A percentile compares a stretch with the other conserved stretches of the same genome.
Conservation (phyloP, 2,113 vertebrate species). For the Pionites leucogaster region DNA sequence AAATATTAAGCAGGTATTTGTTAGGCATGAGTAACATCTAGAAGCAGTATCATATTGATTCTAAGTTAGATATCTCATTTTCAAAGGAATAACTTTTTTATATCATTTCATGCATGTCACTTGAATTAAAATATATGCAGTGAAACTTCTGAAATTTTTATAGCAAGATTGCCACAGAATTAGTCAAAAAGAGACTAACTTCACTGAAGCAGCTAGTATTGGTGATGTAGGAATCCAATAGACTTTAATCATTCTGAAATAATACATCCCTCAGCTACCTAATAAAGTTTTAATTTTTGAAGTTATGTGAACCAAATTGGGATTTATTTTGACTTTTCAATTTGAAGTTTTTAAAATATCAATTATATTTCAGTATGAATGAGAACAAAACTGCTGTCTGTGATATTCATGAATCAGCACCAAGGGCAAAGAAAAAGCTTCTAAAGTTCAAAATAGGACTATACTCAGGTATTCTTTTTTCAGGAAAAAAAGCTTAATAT, state of each 20-base stretch:
- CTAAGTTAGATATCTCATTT: not conserved
- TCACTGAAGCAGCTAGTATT: not conserved
- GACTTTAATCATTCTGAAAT: not conserved
- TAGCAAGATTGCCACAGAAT: not conserved
- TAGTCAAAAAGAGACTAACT: not conserved
- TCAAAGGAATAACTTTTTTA: not conserved
- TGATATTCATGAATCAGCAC: not conserved
- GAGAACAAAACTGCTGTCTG: not conserved
- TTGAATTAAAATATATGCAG: not conserved
- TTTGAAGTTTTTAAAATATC: not conserved
- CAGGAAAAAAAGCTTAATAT: accelerated
- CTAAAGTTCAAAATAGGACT: not conserved
- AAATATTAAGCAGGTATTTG: not conserved
- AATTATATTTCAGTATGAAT: not conserved
- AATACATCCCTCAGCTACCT: not conserved
- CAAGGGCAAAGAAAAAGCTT: not conserved
- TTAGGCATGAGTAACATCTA: not conserved
- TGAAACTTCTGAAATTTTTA: not conserved
- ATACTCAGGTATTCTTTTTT: not conserved
- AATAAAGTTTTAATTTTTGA: not conserved
- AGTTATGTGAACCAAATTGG: not conserved
- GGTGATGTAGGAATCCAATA: not conserved
- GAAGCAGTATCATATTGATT: not conserved
- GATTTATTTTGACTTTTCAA: not conserved
- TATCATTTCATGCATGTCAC: not conserved